A percentile compares a stretch with the other conserved stretches of the same genome.
Conservation (phyloP, 1,140 invertebrate genomes). For the Dreissena polymorpha region DNA sequence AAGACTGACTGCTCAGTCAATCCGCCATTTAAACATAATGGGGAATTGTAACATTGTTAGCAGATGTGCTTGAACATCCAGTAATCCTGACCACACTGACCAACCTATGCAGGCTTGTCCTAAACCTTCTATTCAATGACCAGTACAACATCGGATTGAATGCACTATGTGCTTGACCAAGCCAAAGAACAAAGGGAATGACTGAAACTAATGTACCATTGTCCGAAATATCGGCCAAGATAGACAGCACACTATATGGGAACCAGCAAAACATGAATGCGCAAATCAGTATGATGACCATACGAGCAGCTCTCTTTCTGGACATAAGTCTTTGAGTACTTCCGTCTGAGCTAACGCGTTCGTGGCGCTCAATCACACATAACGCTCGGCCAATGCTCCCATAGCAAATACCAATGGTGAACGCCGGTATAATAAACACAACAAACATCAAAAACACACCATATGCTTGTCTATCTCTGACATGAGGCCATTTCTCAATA, state of each 20-base stretch:
- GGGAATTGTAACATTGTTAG: constrained; percentile 36
- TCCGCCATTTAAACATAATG: constrained; percentile 41
- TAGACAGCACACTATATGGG: constrained; percentile 88
- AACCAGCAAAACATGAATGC: constrained; percentile 98
- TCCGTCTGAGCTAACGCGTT: constrained; percentile 81
- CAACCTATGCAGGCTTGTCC: constrained; percentile 60
- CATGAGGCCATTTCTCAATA: constrained; percentile 81
- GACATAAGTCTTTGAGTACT: constrained; percentile 86
- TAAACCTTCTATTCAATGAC: constrained; percentile 85
- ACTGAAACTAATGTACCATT: constrained; percentile 65
- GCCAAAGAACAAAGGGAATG: constrained; percentile 83
- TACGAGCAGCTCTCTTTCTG: constrained; percentile 92
- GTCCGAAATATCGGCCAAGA: constrained; percentile 84
- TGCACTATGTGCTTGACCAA: constrained; percentile 89
- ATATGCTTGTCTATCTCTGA: constrained; percentile 78
- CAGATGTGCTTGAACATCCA: constrained; percentile 24
- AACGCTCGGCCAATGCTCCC: constrained; percentile 76
- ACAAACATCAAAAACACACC: constrained; percentile 81
- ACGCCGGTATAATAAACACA: constrained; percentile 81
- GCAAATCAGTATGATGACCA: constrained; percentile 94
- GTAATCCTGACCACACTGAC: constrained; percentile 54
- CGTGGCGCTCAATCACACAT: constrained; percentile 83
- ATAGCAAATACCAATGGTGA: constrained; percentile 81
- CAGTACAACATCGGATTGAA: constrained; percentile 90
- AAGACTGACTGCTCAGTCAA: too few species aligned